These are phyloP conservation scores for Lophura swinhoii DNA, from an alignment of 2,797 vertebrate species.

Conservation along the genomic window DNA sequence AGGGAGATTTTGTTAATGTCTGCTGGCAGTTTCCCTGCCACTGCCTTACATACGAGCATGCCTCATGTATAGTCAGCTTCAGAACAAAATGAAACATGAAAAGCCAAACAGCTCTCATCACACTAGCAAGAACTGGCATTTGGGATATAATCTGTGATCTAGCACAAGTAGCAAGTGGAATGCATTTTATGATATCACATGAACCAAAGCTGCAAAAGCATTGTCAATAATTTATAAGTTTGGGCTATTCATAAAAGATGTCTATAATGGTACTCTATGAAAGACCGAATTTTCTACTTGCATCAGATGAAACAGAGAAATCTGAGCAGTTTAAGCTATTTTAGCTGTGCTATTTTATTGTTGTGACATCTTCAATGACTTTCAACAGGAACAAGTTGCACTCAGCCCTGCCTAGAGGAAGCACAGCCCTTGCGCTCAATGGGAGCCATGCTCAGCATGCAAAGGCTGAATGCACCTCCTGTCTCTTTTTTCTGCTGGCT, in stretches of 20 bases:
- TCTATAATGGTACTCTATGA: not conserved
- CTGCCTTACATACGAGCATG: not conserved
- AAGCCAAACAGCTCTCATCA: constrained; percentile 11
- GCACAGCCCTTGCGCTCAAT: not conserved
- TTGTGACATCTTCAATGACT: constrained; percentile 1
- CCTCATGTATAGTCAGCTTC: not conserved
- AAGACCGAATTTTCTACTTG: constrained; percentile 2
- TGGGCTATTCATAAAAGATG: constrained; percentile 12
- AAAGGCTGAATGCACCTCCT: not conserved
- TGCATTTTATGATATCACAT: not conserved
- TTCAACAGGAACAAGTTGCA: not conserved
- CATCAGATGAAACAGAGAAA: not conserved
- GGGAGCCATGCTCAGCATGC: accelerated
- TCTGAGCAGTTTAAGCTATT: not conserved
- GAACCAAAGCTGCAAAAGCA: constrained; percentile 39
- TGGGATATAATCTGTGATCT: not conserved
- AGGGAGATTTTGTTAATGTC: not conserved
- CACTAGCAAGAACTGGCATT: not conserved
- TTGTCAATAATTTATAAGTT: not conserved
- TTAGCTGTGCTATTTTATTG: not conserved
- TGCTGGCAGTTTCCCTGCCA: not conserved
- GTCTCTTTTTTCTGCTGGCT: not conserved
- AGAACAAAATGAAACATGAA: not conserved
- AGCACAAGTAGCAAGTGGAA: not conserved
- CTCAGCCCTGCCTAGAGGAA: not conserved